A percentile compares a stretch with the other conserved stretches of the same genome.
These are phyloP conservation scores for Dendrolimus houi DNA, from an alignment of 2,888 invertebrate genomes.

Conservation along the genomic window DNA sequence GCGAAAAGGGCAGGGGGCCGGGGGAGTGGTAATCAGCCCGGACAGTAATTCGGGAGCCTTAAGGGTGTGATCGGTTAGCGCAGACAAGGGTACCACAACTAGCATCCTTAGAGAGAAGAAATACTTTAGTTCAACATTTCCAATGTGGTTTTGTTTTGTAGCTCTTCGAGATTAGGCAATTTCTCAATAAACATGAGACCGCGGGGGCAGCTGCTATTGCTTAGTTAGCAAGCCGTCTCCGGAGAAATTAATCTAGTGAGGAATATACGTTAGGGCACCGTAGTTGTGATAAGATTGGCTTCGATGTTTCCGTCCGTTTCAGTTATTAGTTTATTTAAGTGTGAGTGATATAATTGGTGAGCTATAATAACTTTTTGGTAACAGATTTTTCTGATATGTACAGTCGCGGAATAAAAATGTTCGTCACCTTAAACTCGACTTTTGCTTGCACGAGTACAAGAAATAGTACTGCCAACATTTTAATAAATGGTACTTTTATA, in stretches of 20 bases:
- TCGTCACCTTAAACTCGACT: too few species aligned
- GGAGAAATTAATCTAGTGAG: conserved; percentile 71
- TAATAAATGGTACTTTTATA: too few species aligned
- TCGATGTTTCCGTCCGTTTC: conserved; percentile 56
- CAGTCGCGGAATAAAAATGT: too few species aligned
- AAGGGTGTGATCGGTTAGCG: conserved; percentile 73
- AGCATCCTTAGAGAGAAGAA: conserved; percentile 70
- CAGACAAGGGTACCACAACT: conserved; percentile 70
- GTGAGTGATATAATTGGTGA: conserved; percentile 11
- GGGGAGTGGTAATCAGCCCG: conserved; percentile 66
- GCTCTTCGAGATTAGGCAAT: conserved; percentile 72
- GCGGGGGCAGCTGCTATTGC: conserved; percentile 60
- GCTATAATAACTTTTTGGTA: neutral
- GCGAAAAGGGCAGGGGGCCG: conserved; percentile 35
- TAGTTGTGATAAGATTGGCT: conserved; percentile 48
- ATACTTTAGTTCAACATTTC: conserved; percentile 73
- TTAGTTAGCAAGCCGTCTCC: conserved; percentile 66
- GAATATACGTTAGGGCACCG: conserved; percentile 54
- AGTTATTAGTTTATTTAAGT: conserved; percentile 43
- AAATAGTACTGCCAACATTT: too few species aligned
- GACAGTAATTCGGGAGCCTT: conserved; percentile 73
- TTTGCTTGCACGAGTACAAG: too few species aligned
- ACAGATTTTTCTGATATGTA: too few species aligned
- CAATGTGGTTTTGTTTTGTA: conserved; percentile 74
- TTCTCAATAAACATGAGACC: conserved; percentile 70